Evolutionary conservation across 2,797 vertebrate species (phyloP).

Genomic region (Pantherophis vulpinus): DNA sequence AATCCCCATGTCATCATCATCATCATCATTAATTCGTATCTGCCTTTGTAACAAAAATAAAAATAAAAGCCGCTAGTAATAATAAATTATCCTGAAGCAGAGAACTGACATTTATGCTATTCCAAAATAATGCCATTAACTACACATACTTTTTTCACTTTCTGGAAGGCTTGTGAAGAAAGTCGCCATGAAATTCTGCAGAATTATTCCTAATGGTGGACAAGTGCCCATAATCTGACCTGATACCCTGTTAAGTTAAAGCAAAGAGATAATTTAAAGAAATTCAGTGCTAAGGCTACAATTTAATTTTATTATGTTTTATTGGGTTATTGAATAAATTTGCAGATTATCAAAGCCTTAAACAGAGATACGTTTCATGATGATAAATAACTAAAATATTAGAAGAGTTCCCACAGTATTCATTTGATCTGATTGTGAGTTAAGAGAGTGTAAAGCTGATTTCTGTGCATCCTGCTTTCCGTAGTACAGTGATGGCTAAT

Average conservation of each 20-base stretch:
- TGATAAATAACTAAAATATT: background rate
- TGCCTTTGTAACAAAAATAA: background rate
- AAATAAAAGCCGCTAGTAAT: background rate
- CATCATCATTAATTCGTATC: background rate
- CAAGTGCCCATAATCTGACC: slow-evolving; percentile 81
- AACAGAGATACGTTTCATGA: background rate
- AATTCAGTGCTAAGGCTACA: background rate
- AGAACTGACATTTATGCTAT: background rate
- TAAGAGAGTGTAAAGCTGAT: background rate
- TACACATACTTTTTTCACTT: slow-evolving; percentile 78
- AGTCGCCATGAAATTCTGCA: slow-evolving; percentile 81
- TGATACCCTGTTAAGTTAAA: slow-evolving; percentile 70
- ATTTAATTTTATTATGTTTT: background rate
- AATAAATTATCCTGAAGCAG: background rate
- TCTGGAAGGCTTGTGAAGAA: slow-evolving; percentile 81
- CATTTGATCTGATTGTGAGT: background rate
- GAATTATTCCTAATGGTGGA: slow-evolving; percentile 82
- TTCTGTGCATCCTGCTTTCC: background rate
- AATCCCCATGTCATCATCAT: background rate
- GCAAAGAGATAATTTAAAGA: background rate
- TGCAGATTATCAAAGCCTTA: background rate
- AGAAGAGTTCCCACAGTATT: background rate
- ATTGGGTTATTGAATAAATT: background rate
- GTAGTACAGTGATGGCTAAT: background rate
- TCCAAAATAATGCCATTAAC: slow-evolving; percentile 1